Percentiles rank a stretch among this genome's conserved stretches.
Conservation (phyloP, 2,113 vertebrate species). For the Lagopus muta region DNA sequence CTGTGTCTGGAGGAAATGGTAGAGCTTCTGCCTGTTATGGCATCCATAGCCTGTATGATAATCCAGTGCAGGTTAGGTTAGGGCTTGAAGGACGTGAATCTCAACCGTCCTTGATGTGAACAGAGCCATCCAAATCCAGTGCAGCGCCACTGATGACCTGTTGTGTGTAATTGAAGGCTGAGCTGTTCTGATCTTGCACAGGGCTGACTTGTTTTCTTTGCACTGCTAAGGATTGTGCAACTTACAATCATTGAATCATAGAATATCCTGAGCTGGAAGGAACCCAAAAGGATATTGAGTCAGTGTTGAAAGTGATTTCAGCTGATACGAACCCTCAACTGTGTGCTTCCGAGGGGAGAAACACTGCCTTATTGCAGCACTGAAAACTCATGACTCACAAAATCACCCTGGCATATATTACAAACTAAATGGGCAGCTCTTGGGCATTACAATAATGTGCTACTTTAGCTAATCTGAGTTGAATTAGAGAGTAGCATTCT, state of each 20-base stretch:
- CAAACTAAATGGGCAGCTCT: rapidly evolving
- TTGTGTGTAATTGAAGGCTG: background rate
- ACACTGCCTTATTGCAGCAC: background rate
- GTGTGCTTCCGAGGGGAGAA: rapidly evolving
- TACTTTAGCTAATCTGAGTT: rapidly evolving
- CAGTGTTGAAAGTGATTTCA: rapidly evolving
- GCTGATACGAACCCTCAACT: background rate
- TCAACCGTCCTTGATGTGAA: background rate
- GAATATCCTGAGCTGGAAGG: too few relatives aligned
- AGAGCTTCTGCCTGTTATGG: background rate
- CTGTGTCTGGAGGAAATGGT: background rate
- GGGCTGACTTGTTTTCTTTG: background rate
- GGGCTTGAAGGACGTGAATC: rapidly evolving
- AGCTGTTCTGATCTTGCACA: background rate
- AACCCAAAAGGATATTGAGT: background rate
- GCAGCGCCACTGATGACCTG: background rate
- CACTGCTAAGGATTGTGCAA: rapidly evolving
- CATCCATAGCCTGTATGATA: background rate
- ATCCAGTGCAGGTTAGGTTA: background rate
- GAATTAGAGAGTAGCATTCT: background rate
- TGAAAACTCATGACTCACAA: background rate
- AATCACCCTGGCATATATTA: background rate
- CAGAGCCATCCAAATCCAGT: background rate
- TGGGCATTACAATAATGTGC: background rate
- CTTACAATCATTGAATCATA: background rate